Base-by-base conservation (phyloP, 2,113 vertebrate genomes). In the Anguilla rostrata region DNA sequence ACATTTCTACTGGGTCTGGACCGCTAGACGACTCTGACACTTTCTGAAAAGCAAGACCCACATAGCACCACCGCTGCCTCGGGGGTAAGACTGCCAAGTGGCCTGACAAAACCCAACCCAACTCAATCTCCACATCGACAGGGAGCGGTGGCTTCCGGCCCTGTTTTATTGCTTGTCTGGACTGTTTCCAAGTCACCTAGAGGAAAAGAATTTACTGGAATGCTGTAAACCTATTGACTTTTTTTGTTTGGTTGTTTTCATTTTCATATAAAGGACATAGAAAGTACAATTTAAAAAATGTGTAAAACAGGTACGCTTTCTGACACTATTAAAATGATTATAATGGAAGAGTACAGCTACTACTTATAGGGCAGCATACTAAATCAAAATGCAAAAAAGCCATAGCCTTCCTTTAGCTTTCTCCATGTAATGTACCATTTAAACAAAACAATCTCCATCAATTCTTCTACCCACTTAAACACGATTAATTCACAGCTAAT, bases 401-500 rank as follows among this genome's bases (percentile, higher is more conserved):
- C 41, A 43, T 39, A 40, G 41, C 41, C 39, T 81, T 81, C 39
- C 11, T 7, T 40, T 40, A 80, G 41, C 41, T 43, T 81, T 43
- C 14, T 20, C 39, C 79, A 43, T 22, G 46, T 29, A 82, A 29
- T 49, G 46, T 53, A 82, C 41, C 46, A 29, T 82, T 39, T 3
- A 82, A 46, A 49, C 14, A 49, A 43, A 81, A 81, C 79, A 82
- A 29, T 43, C 46, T 82, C 46, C 20, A 49, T 82, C 81, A 43
- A 82, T 43, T 49, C 46, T 43, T 49, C 14, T 82, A 39, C 46
- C 81, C 18, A 82, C 81, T 82, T 82, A 53, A 82, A 53, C 46
- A 82, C 26, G 81, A 82, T 82, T 82, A 43, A 82, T 82, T 82
- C 40, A 82, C 81, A 82, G 43, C 43, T 82, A 82, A 82, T 46